A percentile compares a stretch with the other conserved stretches of the same genome.
Evolutionary conservation across 2,888 invertebrate species (phyloP).

Genomic region (Pyrrhosoma nymphula): DNA sequence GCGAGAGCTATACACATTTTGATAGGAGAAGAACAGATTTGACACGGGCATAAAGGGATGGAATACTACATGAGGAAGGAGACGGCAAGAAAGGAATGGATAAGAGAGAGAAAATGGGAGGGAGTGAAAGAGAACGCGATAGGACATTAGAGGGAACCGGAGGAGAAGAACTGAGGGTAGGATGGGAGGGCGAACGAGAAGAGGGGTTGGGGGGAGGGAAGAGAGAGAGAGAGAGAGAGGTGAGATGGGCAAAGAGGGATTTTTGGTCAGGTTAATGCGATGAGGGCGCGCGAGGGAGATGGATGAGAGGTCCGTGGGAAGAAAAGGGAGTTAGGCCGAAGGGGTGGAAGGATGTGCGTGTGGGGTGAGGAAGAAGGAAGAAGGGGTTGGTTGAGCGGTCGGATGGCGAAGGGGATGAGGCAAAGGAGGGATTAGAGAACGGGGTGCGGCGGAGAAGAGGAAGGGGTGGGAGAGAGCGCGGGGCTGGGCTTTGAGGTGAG

Average conservation of each 20-base stretch:
- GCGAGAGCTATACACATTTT: no score
- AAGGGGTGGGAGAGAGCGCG: background rate
- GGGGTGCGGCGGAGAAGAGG: background rate
- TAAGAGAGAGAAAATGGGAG: no score
- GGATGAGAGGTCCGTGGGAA: constrained; percentile 63
- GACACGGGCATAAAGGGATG: no score
- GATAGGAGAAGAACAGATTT: no score
- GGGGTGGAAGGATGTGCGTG: background rate
- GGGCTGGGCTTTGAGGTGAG: background rate
- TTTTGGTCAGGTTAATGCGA: constrained; percentile 62
- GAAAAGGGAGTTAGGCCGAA: constrained; percentile 41
- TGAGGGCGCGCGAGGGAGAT: constrained; percentile 38
- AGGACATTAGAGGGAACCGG: no score
- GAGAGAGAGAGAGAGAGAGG: background rate
- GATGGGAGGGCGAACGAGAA: no score
- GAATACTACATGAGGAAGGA: no score
- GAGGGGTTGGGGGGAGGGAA: background rate
- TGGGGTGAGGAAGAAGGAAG: background rate
- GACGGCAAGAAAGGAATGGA: no score
- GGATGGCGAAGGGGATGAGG: background rate
- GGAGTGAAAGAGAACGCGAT: no score
- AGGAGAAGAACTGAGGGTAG: no score
- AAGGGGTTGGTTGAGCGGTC: background rate
- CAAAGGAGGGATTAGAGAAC: constrained; percentile 28
- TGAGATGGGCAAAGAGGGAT: constrained; percentile 46